Evolutionary conservation across 2,888 invertebrate species (phyloP).

Genomic region (Melikaiella ostensackeni): DNA sequence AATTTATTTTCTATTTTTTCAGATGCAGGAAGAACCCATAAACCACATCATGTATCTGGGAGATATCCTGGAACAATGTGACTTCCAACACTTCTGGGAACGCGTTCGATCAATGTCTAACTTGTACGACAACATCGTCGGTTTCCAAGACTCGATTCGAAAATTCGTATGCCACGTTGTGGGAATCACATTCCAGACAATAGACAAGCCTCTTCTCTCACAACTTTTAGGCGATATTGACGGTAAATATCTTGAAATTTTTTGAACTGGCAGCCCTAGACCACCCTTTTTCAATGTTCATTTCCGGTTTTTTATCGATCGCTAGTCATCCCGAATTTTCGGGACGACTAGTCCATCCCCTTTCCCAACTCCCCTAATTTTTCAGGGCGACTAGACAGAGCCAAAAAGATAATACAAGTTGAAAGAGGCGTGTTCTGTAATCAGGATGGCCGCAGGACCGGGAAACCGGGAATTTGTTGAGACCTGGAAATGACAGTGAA

Average conservation of each 20-base stretch:
- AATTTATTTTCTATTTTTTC: too few relatives aligned
- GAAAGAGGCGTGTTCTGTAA: too few relatives aligned
- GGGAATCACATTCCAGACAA: conserved; percentile 97
- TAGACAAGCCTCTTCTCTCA: conserved; percentile 88
- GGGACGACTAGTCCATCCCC: too few relatives aligned
- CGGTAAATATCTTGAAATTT: conserved; percentile 79
- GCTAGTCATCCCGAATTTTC: too few relatives aligned
- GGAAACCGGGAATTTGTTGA: too few relatives aligned
- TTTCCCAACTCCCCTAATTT: too few relatives aligned
- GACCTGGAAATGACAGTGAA: too few relatives aligned
- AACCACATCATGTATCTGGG: conserved; percentile 92
- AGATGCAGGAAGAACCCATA: conserved; percentile 89
- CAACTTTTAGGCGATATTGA: conserved; percentile 93
- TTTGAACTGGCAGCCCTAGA: neutral
- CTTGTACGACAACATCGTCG: conserved; percentile 87
- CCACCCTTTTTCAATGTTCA: too few relatives aligned
- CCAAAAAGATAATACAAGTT: too few relatives aligned
- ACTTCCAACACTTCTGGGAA: conserved; percentile 95
- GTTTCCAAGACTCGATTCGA: conserved; percentile 96
- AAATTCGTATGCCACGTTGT: conserved; percentile 99
- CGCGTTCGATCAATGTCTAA: conserved; percentile 87
- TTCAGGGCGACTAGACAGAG: too few relatives aligned
- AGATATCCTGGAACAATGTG: conserved; percentile 94
- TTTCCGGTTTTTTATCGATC: too few relatives aligned
- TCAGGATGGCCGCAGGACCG: too few relatives aligned